Evolutionary conservation across 2,797 vertebrate species (phyloP).

Genomic region (Coranthus polyacanthus): DNA sequence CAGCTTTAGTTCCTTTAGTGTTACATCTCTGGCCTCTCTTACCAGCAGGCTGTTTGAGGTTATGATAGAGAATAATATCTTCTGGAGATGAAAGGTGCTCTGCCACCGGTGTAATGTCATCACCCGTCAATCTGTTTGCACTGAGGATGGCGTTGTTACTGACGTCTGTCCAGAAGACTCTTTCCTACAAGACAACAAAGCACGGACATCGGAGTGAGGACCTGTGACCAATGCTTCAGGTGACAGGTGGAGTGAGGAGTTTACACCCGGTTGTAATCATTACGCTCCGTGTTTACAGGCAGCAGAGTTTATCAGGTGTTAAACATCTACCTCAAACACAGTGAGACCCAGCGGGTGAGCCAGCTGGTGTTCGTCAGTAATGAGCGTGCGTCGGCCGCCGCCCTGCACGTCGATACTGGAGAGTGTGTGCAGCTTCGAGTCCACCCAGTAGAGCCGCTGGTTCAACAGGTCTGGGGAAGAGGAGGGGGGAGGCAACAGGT

Average conservation of each 20-base stretch:
- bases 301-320: too few species aligned
- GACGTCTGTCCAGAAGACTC: constrained; percentile 92
- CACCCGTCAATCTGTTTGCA: constrained; percentile 90
- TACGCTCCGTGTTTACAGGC: too few species aligned
- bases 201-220: constrained; percentile 3
- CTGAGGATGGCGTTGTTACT: constrained; percentile 91
- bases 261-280: too few species aligned
- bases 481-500: constrained; percentile 21
- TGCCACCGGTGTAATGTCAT: constrained; percentile 83
- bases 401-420: constrained; percentile 90
- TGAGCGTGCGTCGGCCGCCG: constrained; percentile 84
- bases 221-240: neutral
- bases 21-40: constrained; percentile 12
- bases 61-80: constrained; percentile 91
- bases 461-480: constrained; percentile 85
- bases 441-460: constrained; percentile 94
- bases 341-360: constrained; percentile 91
- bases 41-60: constrained; percentile 90
- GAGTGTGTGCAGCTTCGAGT: constrained; percentile 92
- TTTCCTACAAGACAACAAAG: constrained; percentile 81
- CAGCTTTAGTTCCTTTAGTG: too few species aligned
- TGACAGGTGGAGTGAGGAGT: too few species aligned
- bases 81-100: constrained; percentile 89
- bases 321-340: constrained; percentile 89
- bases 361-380: constrained; percentile 85